Evolutionary conservation across 2,888 invertebrate genomes (phyloP).

Genomic region (Nymphalis polychloros): DNA sequence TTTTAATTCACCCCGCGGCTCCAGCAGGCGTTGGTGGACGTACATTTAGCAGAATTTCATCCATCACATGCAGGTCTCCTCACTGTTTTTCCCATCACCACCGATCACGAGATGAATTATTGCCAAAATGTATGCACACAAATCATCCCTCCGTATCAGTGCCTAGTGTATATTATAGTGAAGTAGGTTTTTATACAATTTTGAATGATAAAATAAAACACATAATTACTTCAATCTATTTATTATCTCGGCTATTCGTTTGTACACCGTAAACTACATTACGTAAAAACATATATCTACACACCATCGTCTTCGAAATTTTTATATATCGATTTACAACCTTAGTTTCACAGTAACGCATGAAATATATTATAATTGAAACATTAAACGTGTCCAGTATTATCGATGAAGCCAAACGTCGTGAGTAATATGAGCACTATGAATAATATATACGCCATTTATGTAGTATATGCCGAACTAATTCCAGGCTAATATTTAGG

Average conservation of each 20-base stretch:
- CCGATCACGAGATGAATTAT: too few species aligned
- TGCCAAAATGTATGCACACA: too few species aligned
- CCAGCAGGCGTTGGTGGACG: too few species aligned
- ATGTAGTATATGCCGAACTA: conserved; percentile 5
- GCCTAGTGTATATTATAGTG: not conserved
- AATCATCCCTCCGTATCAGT: too few species aligned
- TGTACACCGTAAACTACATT: conserved; percentile 77
- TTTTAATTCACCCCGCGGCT: too few species aligned
- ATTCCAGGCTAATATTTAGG: conserved; percentile 3
- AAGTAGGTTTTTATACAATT: not conserved
- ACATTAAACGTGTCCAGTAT: conserved; percentile 28
- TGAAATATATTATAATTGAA: conserved; percentile 49
- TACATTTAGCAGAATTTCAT: too few species aligned
- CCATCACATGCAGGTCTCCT: too few species aligned
- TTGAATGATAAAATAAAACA: conserved; percentile 39
- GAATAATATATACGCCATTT: conserved; percentile 16
- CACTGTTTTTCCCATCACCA: too few species aligned
- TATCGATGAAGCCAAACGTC: conserved; percentile 22
- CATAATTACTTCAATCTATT: conserved; percentile 59
- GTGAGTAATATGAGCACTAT: conserved; percentile 15
- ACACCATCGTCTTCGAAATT: conserved; percentile 67
- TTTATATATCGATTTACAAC: conserved; percentile 79
- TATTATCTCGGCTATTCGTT: conserved; percentile 74
- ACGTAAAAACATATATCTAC: conserved; percentile 78
- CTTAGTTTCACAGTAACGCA: conserved; percentile 74